A percentile compares a stretch with the other conserved stretches of the same genome.
phyloP scores from a whole-genome alignment of 2,797 vertebrate species.

The Vultur gryphus region DNA sequence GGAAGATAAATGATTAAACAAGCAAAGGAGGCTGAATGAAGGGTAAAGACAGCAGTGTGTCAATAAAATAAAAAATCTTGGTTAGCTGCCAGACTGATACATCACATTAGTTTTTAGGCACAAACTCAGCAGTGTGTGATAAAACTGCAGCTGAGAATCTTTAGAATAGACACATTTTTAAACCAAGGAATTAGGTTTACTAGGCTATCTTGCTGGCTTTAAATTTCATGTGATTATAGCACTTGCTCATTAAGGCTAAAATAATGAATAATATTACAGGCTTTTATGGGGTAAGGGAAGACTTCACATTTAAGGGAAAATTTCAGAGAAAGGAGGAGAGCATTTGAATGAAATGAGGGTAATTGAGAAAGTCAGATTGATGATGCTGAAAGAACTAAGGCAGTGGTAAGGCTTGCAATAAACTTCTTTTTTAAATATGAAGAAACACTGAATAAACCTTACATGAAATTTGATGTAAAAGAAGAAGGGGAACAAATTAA shows the following conservation, averaged over 20 bases:
- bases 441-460: neutral
- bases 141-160: neutral
- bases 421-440: neutral
- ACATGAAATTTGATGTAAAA: neutral
- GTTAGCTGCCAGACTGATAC: neutral
- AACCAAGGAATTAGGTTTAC: neutral
- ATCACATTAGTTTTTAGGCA: neutral
- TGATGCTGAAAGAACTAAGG: neutral
- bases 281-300: neutral
- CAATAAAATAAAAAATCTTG: neutral
- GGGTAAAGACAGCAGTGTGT: neutral
- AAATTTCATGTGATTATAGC: neutral
- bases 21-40: neutral
- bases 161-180: neutral
- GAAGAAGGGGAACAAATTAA: neutral
- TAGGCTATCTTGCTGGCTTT: neutral
- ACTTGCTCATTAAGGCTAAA: neutral
- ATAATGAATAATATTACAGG: neutral
- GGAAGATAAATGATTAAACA: neutral
- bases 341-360: neutral
- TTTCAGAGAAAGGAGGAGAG: neutral
- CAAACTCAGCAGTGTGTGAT: neutral
- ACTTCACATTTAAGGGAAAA: neutral
- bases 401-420: neutral
- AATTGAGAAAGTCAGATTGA: neutral